Conservation (phyloP, 2,888 invertebrate genomes). For the Cyclophora punctaria region DNA sequence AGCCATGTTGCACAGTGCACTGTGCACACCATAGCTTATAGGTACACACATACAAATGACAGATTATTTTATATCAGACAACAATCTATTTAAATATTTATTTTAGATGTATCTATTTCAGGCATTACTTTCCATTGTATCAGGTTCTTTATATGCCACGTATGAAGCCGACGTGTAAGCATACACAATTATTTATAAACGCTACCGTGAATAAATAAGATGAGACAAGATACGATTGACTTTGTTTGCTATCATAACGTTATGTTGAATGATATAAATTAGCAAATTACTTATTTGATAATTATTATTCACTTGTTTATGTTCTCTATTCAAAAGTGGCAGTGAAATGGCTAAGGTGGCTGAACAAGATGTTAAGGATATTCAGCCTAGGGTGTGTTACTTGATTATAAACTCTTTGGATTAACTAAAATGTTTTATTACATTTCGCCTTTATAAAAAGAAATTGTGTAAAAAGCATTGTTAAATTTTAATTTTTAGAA, state of each 20-base stretch:
- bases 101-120: too few relatives aligned
- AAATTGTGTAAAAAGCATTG: too few relatives aligned
- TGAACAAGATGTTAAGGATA: constrained; percentile 15
- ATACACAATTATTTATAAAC: constrained; percentile 2
- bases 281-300: constrained; percentile 8
- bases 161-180: too few relatives aligned
- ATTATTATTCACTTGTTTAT: constrained; percentile 9
- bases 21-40: too few relatives aligned
- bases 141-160: too few relatives aligned
- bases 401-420: neutral
- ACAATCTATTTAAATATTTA: too few relatives aligned
- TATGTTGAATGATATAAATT: constrained; percentile 15
- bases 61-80: too few relatives aligned
- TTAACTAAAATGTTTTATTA: neutral
- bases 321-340: neutral
- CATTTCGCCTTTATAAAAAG: neutral
- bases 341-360: constrained; percentile 17
- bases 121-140: too few relatives aligned
- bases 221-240: constrained; percentile 9
- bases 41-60: too few relatives aligned
- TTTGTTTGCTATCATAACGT: constrained; percentile 25
- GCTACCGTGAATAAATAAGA: constrained; percentile 10
- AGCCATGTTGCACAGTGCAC: too few relatives aligned
- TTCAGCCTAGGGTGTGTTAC: constrained; percentile 20
- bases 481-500: too few relatives aligned